Conservation (phyloP, 2,888 invertebrate species). For the Plebejus anna region DNA sequence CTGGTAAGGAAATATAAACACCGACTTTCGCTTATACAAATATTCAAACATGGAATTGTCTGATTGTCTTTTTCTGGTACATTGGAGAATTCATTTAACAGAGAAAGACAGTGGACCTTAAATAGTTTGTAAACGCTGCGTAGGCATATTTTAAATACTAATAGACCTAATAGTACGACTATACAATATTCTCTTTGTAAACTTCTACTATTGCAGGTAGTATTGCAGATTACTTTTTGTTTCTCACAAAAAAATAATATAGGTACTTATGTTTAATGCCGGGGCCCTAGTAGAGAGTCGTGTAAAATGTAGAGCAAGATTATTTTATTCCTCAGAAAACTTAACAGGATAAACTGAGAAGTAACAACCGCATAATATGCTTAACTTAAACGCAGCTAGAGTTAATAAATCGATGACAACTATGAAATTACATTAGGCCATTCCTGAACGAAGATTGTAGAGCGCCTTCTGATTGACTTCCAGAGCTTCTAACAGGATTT, state of each 20-base stretch:
- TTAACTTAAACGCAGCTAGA: not conserved
- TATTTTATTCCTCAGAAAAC: not conserved
- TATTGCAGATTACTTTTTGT: no score
- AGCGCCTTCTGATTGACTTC: not conserved
- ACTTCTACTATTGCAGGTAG: no score
- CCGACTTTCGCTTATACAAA: not conserved
- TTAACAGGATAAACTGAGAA: not conserved
- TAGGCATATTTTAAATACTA: no score
- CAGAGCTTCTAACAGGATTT: not conserved
- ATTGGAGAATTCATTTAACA: no score
- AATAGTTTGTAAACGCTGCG: no score
- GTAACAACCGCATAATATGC: not conserved
- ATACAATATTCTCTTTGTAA: no score
- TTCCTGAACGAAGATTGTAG: slow-evolving; percentile 1
- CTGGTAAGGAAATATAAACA: slow-evolving; percentile 55
- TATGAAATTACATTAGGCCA: not conserved
- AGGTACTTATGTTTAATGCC: not conserved
- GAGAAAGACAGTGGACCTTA: not conserved
- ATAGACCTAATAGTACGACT: no score
- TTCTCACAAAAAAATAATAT: not conserved
- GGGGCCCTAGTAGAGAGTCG: not conserved
- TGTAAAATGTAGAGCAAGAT: not conserved
- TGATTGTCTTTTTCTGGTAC: no score
- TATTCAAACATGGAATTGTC: not conserved
- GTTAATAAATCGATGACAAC: not conserved